Conservation (phyloP, 2,797 vertebrate species). For the Glyptemys insculpta region DNA sequence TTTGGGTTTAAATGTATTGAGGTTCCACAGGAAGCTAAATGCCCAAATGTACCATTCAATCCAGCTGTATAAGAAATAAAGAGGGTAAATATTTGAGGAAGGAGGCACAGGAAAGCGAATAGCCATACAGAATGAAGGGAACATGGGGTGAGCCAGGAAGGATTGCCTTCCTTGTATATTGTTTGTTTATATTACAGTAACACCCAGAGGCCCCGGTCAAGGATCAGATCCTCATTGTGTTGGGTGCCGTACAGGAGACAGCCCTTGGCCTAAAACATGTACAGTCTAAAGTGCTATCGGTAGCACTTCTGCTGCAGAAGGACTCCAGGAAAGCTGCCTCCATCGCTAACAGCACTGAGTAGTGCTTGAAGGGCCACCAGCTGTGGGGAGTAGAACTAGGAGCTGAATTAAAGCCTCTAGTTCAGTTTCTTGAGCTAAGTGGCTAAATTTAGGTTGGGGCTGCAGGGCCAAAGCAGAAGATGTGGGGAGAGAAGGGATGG, state of each 20-base stretch:
- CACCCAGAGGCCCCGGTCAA: not conserved
- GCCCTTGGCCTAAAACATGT: not conserved
- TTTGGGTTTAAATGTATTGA: conserved; percentile 48
- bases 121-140: not conserved
- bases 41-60: not conserved
- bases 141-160: not conserved
- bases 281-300: not conserved
- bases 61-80: not conserved
- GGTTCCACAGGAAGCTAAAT: conserved; percentile 16
- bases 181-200: not conserved
- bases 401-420: not conserved
- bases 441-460: not conserved
- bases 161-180: not conserved
- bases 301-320: not conserved
- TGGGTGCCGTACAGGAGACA: not conserved
- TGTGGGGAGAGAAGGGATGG: not conserved
- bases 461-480: not conserved
- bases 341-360: not conserved
- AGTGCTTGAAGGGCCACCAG: not conserved
- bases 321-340: not conserved
- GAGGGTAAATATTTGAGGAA: conserved; percentile 2
- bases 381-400: not conserved
- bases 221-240: not conserved
- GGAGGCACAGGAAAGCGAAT: not conserved
- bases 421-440: conserved; percentile 17